Base-by-base conservation (phyloP, 1,140 invertebrate genomes). In the Coptotermes formosanus region DNA sequence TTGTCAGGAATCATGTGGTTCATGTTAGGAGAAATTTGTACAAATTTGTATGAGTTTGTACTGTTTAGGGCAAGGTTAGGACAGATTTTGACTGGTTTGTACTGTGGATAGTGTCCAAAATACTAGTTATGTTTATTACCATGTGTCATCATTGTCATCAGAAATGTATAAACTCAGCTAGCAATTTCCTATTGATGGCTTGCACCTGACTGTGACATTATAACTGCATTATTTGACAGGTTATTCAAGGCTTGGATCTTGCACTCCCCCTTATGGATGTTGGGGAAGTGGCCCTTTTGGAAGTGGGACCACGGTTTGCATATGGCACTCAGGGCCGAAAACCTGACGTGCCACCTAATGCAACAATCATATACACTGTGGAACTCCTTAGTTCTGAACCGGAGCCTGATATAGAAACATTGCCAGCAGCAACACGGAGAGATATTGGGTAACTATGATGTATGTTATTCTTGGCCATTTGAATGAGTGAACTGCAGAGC, bases 171-270 rank as follows among this genome's bases (percentile, higher is more conserved):
- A 82, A 82, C 45, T 48, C 45, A 55, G 19, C 52, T 21, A 1
- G 21, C 11, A 55, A 55, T 55, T 55, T 55, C 3, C 0, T 55
- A 55, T 55, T 16, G 16, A 55, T 55, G 19, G 19, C 52, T 19
- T 55, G 3, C 52, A 55, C 3, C 14, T 55, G 12, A 4, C 19
- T 55, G 14, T 55, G 45, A 48, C 14, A 16, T 8, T 55, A 19
- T 55, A 16, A 19, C 21, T 55, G 52, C 25, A 11, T 83, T 69
- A 88, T 82, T 86, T 91, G 91, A 87, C 87, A 98, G 92, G 94
- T 96, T 89, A 91, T 95, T 84, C 93, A 96, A 94, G 97, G 97
- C 48, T 89, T 97, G 88, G 97, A 98, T 90, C 93, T 98, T 90
- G 94, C 94, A 44, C 89, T 98, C 84, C 94, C 95, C 9, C 90